Base-by-base conservation (phyloP, 2,113 vertebrate genomes). In the Pangasianodon gigas region DNA sequence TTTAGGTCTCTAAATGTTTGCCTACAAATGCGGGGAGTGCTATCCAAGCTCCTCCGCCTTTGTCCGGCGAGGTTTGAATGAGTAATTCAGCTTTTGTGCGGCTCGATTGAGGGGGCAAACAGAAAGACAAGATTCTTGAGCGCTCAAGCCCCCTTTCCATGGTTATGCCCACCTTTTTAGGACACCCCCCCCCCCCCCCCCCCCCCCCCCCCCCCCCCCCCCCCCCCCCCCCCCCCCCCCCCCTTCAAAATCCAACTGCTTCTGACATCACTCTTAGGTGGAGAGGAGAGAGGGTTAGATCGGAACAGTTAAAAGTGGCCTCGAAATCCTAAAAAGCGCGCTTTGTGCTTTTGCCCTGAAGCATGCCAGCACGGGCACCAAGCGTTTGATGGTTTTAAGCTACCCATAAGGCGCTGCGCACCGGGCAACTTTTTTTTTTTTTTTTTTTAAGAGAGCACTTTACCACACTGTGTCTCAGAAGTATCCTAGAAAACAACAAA, bases 81-180 rank as follows among this genome's bases (percentile, higher is more conserved):
- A 98, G 98, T 98, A 98, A 99, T 99, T 99, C 98, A 99, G 97
- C 97, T 97, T 99, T 99, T 99, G 98, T 99, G 98, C 95, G 95
- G 96, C 97, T 99, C 98, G 98, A 99, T 99, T 99, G 98, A 99
- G 98, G 98, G 97, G 97, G 98, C 97, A 99, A 99, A 99, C 97
- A 99, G 98, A 99, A 98, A 99, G 98, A 99, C 98, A 99, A 99
- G 98, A 99, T 99, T 99, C 98, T 98, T 98, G 96, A 98, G 98
- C 96, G 96, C 96, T 96, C 97, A 97, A 96, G 97, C 97, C 97
- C 95, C 96, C 97, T 98, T 98, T 97, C 98, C 98, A 99, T 99
- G 98, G 98, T 98, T 99, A 99, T 99, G 94, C 96, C 96, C 93
- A 96, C 95, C 95, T 97, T 96, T 86, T 87, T 44, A 58, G 24